Evolutionary conservation across 2,113 vertebrate genomes (phyloP).

Genomic region (Pygoscelis adeliae): DNA sequence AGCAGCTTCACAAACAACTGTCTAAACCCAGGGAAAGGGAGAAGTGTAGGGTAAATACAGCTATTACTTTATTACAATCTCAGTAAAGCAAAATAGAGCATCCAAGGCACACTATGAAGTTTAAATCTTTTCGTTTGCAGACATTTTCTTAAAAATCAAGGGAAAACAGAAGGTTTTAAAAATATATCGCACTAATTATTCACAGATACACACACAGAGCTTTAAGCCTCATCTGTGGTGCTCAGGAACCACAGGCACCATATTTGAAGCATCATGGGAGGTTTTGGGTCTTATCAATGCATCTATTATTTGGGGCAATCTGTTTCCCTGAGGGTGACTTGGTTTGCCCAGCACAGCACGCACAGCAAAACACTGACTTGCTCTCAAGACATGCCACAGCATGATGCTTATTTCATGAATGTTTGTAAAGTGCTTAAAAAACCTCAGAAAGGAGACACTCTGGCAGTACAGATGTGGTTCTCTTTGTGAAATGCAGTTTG

Average conservation of each 20-base stretch:
- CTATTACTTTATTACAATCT: neutral
- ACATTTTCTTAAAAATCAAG: neutral
- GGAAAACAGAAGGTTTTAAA: neutral
- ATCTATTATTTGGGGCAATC: slow-evolving; percentile 60
- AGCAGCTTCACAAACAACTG: neutral
- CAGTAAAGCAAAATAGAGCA: neutral
- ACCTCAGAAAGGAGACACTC: slow-evolving; percentile 25
- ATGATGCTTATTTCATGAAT: slow-evolving; percentile 36
- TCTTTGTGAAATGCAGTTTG: slow-evolving; percentile 46
- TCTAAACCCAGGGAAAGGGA: neutral
- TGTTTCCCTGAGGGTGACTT: slow-evolving; percentile 30
- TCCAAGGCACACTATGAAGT: neutral
- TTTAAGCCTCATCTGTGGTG: neutral
- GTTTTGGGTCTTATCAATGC: slow-evolving; percentile 54
- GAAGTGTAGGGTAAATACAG: neutral
- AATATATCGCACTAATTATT: neutral
- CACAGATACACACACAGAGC: neutral
- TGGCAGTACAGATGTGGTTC: slow-evolving; percentile 59
- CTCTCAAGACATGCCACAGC: slow-evolving; percentile 42
- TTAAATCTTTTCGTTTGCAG: neutral
- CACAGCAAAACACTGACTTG: slow-evolving; percentile 27
- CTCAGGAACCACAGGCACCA: neutral
- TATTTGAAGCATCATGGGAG: slow-evolving; percentile 32
- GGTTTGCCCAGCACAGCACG: neutral
- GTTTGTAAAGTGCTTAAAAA: slow-evolving; percentile 17